Evolutionary conservation across 2,113 vertebrate species (phyloP), one percentile per base, ranked within the genome.

Genomic region (Oreotragus oreotragus): DNA sequence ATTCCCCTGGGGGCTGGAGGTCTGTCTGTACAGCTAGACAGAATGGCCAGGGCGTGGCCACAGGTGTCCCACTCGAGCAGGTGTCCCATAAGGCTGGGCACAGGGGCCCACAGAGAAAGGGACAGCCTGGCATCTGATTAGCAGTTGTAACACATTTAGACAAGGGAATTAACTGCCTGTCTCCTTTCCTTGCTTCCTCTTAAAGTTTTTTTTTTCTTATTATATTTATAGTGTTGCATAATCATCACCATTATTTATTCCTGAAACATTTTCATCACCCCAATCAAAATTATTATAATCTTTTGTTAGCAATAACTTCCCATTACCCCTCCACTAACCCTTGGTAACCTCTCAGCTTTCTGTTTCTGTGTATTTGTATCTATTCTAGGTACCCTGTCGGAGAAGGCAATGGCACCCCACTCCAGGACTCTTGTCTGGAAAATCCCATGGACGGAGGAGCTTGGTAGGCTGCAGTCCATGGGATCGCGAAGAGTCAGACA

Each of bases 11-110:
- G 97, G 23, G 76, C 84, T 28, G 13, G 43, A 95, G 60, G 94
- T 55, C 58, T 91, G 33, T 62, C n/a, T 85, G 97, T 88, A 79
- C 90, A 89, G 88, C 60, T 62, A 94, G 76, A 85, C 43, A 84
- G 90, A 95, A 96, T 3, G 58, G 49, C 80, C 80, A 93, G 90
- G 96, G 97, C 43, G 85, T 45, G 70, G 92, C 80, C 91, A 91
- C 57, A 49, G 51, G 95, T 89, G 70, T 92, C 76, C 80, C n/a
- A 60, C 96, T 96, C 92, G 66, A 90, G 43, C 43, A 96, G 88
- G 13, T 62, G 13, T 62, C 28, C 73, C 80, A 53, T 85, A 19
- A 30, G 33, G 57, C 84, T 84, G 8, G 79, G 87, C 92, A 88
- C 45, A 76, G 62, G 45, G 86, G 45, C 28, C 51, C 89, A 76